Evolutionary conservation across 2,797 vertebrate genomes (phyloP), one percentile per base, ranked within the genome.

Genomic region (Salmo trutta): DNA sequence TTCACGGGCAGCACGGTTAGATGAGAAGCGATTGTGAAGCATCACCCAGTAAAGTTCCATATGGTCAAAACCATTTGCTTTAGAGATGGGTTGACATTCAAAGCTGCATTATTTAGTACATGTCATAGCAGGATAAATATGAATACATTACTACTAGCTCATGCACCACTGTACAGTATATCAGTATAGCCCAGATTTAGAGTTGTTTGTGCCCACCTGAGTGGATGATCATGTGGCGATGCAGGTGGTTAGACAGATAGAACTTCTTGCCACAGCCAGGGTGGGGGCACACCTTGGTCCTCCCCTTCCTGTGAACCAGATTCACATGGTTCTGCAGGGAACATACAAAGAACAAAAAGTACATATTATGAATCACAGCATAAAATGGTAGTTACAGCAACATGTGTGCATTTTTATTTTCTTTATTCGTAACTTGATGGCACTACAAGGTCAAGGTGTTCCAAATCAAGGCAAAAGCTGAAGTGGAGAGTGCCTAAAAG

Each of bases 181-280:
- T 41, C 41, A 41, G n/a, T 3, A 64, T 62, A 21, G 7, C 41
- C n/a, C 8, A 71, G 21, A 19, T n/a, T 33, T 33, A 33, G 33
- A 33, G 33, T 33, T 33, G 33, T 33, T 33, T 33, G 33, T 15
- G 41, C 78, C 56, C 84, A 98, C 97, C 97, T 82, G 97, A 97
- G 80, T 97, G 96, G 85, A 97, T 97, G 87, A 97, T 96, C 97
- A 97, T 96, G 88, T 97, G 97, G 0, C 96, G 93, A 69, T 96
- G 96, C 67, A 99, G 94, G 86, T 98, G 97, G 83, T 97, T 96
- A 0, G 96, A 96, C 79, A 98, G 85, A 80, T 97, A 96, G 88
- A 98, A 98, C 85, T 96, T 97, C 81, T 97, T 98, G n/a, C 97
- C 97, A 0, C 97, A 98, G 85, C 96, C 96, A 0, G 96, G 97